phyloP scores from a whole-genome alignment of 2,113 vertebrate genomes.

The Colinus virginianus region DNA sequence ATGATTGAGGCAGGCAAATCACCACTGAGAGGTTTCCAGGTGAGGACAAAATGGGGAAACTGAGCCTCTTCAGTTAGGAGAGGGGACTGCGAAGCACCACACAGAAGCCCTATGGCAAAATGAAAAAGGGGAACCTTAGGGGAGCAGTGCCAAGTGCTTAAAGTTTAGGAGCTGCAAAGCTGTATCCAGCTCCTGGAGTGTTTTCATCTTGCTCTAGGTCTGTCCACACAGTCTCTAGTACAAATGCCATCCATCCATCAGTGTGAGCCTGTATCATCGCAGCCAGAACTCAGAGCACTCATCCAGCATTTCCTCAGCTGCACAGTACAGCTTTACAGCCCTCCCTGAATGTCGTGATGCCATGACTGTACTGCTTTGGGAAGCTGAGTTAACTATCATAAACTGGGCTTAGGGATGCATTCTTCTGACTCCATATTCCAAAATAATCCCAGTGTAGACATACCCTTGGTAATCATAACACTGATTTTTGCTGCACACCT shows the following conservation, averaged over 20 bases:
- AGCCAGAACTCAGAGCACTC: neutral
- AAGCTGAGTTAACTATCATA: neutral
- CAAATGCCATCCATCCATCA: accelerated
- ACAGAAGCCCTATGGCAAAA: neutral
- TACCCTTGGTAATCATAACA: neutral
- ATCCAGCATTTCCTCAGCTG: neutral
- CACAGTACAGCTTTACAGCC: accelerated
- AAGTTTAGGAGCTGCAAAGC: neutral
- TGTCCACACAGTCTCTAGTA: neutral
- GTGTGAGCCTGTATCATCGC: accelerated
- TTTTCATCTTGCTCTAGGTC: neutral
- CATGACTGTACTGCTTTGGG: neutral
- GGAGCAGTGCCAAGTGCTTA: neutral
- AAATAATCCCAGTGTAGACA: neutral
- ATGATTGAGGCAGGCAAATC: neutral
- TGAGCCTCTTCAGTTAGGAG: neutral
- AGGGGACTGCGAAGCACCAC: neutral
- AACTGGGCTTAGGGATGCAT: neutral
- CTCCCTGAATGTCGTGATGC: neutral
- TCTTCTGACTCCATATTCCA: neutral
- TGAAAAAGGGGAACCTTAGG: neutral
- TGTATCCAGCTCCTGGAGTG: neutral
- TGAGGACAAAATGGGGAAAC: neutral
- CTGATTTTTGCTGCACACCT: neutral
- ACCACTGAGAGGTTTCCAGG: neutral